A percentile compares a stretch with the other conserved stretches of the same genome.
Evolutionary conservation across 2,113 vertebrate genomes (phyloP).

Genomic region (Myanophis thanlyinensis): DNA sequence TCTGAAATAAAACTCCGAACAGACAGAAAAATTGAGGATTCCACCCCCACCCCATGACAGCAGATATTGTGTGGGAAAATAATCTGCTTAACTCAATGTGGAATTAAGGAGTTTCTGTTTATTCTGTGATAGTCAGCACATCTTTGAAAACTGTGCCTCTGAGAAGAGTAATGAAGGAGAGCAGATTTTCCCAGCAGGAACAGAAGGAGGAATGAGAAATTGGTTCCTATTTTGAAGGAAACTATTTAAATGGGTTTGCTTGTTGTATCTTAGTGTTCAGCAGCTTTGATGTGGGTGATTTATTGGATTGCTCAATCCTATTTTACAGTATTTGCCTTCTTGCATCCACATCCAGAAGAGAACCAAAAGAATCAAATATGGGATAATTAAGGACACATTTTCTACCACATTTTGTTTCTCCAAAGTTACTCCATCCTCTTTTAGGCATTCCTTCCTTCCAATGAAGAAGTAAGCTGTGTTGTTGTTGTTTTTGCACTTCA

Average conservation of each 20-base stretch:
- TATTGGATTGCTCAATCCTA: neutral
- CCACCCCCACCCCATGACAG: neutral
- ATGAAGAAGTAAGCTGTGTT: neutral
- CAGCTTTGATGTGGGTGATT: neutral
- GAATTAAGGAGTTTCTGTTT: constrained; percentile 24
- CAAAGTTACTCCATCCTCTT: neutral
- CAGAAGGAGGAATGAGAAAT: neutral
- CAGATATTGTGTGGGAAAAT: constrained; percentile 30
- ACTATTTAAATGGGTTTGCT: neutral
- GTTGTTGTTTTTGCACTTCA: neutral
- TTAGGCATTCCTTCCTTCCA: neutral
- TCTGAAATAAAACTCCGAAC: constrained; percentile 51
- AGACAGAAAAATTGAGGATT: accelerated
- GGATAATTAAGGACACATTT: neutral
- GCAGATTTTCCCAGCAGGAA: constrained; percentile 2
- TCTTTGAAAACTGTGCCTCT: neutral
- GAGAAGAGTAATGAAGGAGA: neutral
- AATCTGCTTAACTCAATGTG: constrained; percentile 24
- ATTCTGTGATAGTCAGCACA: constrained; percentile 28
- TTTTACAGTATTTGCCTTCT: neutral
- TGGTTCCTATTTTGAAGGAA: neutral
- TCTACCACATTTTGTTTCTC: neutral
- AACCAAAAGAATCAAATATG: neutral
- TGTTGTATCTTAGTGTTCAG: neutral
- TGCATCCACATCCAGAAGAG: neutral